Evolutionary conservation across 2,113 vertebrate genomes (phyloP).

Genomic region (Spermophilus dauricus): DNA sequence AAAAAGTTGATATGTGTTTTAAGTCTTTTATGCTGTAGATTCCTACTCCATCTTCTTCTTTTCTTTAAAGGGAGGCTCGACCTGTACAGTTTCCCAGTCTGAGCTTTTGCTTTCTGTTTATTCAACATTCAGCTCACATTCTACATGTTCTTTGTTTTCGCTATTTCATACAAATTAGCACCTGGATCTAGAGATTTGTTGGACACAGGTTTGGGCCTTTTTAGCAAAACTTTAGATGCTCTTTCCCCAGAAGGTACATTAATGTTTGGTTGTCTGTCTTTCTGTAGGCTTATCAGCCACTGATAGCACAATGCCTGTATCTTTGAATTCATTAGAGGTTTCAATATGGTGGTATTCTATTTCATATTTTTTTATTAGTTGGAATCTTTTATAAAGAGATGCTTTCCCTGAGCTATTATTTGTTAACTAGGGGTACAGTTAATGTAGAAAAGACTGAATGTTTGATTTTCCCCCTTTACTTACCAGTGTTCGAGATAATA

Average conservation of each 20-base stretch:
- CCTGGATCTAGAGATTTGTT: background rate
- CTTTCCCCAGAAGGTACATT: background rate
- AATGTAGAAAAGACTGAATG: background rate
- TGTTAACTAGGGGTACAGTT: background rate
- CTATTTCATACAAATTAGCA: conserved; percentile 1
- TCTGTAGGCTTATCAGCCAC: background rate
- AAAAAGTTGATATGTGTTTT: background rate
- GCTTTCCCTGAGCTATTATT: background rate
- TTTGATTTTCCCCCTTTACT: background rate
- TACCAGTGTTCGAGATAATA: background rate
- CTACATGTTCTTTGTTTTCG: background rate
- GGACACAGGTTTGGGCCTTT: background rate
- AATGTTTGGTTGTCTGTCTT: background rate
- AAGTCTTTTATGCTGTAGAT: background rate
- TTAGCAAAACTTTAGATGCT: background rate
- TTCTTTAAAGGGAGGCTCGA: background rate
- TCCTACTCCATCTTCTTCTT: background rate
- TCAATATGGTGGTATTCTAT: background rate
- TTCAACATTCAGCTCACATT: background rate
- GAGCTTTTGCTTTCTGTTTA: background rate
- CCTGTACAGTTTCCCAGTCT: background rate
- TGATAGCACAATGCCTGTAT: background rate
- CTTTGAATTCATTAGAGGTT: background rate
- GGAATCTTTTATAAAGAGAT: conserved; percentile 20
- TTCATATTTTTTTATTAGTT: background rate